Percentiles rank a stretch among this genome's conserved stretches.
Evolutionary conservation across 2,888 invertebrate genomes (phyloP).

Genomic region (Sarcophaga carnaria): DNA sequence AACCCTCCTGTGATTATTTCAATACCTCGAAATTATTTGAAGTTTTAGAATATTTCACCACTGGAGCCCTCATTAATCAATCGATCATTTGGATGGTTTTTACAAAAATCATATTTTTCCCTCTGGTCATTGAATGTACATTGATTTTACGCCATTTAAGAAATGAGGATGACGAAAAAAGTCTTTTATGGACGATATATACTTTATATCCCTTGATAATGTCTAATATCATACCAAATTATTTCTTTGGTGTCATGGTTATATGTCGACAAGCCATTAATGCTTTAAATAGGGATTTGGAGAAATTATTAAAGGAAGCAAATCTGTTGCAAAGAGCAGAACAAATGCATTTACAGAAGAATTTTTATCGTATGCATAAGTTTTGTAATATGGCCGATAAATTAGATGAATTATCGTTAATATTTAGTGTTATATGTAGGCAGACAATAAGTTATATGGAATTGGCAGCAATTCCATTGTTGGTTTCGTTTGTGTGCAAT

Average conservation of each 20-base stretch:
- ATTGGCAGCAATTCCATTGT: conserved; percentile 73
- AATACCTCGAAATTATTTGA: too few species aligned
- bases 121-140: conserved; percentile 33
- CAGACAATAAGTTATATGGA: conserved; percentile 71
- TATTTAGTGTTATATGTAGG: conserved; percentile 72
- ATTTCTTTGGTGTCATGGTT: conserved; percentile 75
- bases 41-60: too few species aligned
- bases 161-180: conserved; percentile 70
- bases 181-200: conserved; percentile 73
- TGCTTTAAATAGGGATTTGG: conserved; percentile 72
- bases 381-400: conserved; percentile 78
- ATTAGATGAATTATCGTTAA: conserved; percentile 74
- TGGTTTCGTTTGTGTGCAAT: conserved; percentile 77
- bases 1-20: too few species aligned
- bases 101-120: conserved; percentile 23
- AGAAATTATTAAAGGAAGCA: conserved; percentile 20
- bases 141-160: conserved; percentile 33
- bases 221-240: conserved; percentile 77
- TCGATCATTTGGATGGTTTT: too few species aligned
- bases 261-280: conserved; percentile 72
- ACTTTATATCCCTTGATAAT: conserved; percentile 76
- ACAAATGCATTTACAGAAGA: conserved; percentile 73
- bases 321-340: conserved; percentile 52
- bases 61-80: too few species aligned
- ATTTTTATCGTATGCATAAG: conserved; percentile 76